A percentile compares a stretch with the other conserved stretches of the same genome.
Conservation (phyloP, 2,113 vertebrate genomes). For the Syrmaticus mikado region DNA sequence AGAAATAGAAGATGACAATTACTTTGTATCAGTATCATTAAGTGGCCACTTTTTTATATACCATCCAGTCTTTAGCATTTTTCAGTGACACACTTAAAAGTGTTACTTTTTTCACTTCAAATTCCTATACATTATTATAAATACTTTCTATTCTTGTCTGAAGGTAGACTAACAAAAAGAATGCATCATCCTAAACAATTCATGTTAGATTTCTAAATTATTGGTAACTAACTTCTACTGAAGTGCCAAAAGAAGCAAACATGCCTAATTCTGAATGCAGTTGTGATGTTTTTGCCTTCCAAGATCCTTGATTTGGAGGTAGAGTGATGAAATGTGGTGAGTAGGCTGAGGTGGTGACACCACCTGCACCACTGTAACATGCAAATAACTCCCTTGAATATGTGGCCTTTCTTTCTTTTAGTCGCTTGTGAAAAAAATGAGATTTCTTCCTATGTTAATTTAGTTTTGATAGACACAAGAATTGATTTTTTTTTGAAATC, state of each 20-base stretch:
- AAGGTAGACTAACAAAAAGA: not conserved
- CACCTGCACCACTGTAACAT: slow-evolving; percentile 16
- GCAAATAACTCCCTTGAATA: slow-evolving; percentile 1
- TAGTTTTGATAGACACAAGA: not conserved
- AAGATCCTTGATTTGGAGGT: not conserved
- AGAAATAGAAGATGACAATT: not conserved
- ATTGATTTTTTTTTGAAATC: not conserved
- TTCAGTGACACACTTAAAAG: not conserved
- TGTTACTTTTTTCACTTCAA: not conserved
- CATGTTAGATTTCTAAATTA: not conserved
- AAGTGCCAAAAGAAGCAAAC: not conserved
- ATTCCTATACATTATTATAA: not conserved
- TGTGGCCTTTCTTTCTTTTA: not conserved
- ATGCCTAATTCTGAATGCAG: not conserved
- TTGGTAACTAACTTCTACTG: not conserved
- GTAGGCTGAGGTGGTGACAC: slow-evolving; percentile 37
- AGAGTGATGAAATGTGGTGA: slow-evolving; percentile 41
- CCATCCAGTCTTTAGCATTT: not conserved
- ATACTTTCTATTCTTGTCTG: not conserved
- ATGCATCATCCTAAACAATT: not conserved
- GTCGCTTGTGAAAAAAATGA: not conserved
- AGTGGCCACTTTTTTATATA: not conserved
- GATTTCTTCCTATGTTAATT: not conserved
- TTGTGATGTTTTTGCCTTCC: not conserved
- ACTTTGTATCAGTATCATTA: not conserved